These are phyloP conservation scores for Poeciliopsis turrubarensis DNA, from an alignment of 2,113 vertebrate genomes.

Conservation along the genomic window DNA sequence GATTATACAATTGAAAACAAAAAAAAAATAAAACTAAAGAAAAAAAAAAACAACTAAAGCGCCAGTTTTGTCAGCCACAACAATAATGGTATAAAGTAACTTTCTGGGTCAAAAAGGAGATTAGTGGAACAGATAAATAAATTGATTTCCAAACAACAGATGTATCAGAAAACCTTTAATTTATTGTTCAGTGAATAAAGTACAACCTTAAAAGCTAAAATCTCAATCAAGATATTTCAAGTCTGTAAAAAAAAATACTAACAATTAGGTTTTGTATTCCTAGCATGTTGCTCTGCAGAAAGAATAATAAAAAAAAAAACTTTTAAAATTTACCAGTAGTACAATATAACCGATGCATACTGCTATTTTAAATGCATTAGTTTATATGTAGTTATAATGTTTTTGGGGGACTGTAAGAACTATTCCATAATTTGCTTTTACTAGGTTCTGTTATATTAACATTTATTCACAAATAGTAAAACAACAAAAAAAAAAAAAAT, in stretches of 20 bases:
- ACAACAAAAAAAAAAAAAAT: slow-evolving; percentile 4
- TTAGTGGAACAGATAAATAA: slow-evolving; percentile 27
- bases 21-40: not conserved
- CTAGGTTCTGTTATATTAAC: slow-evolving; percentile 6
- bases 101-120: slow-evolving; percentile 46
- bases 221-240: slow-evolving; percentile 27
- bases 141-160: slow-evolving; percentile 38
- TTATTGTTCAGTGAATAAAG: slow-evolving; percentile 35
- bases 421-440: not conserved
- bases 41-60: slow-evolving; percentile 5
- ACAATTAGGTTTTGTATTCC: not conserved
- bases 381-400: not conserved
- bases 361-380: not conserved
- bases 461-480: slow-evolving; percentile 29
- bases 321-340: slow-evolving; percentile 1
- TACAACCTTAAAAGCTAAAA: slow-evolving; percentile 32
- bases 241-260: slow-evolving; percentile 39
- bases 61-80: slow-evolving; percentile 25
- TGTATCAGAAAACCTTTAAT: slow-evolving; percentile 71
- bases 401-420: slow-evolving; percentile 3
- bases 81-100: slow-evolving; percentile 6
- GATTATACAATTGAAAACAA: slow-evolving; percentile 50
- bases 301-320: not conserved
- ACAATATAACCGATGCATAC: not conserved
- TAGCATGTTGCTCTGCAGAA: not conserved